A percentile compares a stretch with the other conserved stretches of the same genome.
Conservation (phyloP, 2,797 vertebrate genomes). For the Tragelaphus oryx region DNA sequence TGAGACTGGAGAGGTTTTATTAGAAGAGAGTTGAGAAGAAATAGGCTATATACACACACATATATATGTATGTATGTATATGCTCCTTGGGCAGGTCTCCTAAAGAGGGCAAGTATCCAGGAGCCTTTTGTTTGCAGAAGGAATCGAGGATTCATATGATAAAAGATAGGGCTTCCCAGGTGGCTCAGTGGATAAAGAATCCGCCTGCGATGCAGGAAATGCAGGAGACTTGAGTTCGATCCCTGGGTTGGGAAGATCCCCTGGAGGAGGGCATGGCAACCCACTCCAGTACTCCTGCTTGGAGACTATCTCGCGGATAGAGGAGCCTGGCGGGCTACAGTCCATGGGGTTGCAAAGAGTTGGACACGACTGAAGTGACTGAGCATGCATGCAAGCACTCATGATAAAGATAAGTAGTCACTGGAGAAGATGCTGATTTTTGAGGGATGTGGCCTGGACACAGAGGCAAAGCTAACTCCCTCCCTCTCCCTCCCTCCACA, state of each 20-base stretch:
- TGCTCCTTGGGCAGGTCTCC: too few relatives aligned
- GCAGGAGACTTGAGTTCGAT: neutral
- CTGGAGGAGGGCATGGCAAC: neutral
- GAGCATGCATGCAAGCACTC: neutral
- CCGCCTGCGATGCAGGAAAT: neutral
- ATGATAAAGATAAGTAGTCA: neutral
- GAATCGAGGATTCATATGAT: neutral
- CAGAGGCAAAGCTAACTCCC: neutral
- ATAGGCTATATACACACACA: accelerated
- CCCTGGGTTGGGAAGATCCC: neutral
- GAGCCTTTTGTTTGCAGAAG: neutral
- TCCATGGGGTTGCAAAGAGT: neutral
- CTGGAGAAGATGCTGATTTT: neutral
- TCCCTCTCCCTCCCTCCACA: neutral
- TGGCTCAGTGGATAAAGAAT: neutral
- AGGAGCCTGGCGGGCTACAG: neutral
- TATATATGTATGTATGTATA: too few relatives aligned
- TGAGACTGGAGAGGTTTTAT: neutral
- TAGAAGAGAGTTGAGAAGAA: accelerated
- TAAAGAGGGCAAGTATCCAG: accelerated
- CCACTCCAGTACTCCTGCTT: neutral
- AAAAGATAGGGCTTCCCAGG: neutral
- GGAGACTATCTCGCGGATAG: neutral
- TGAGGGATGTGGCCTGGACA: neutral
- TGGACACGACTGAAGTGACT: neutral